These are phyloP conservation scores for Ruditapes philippinarum DNA, from an alignment of 1,140 invertebrate species.

Conservation along the genomic window DNA sequence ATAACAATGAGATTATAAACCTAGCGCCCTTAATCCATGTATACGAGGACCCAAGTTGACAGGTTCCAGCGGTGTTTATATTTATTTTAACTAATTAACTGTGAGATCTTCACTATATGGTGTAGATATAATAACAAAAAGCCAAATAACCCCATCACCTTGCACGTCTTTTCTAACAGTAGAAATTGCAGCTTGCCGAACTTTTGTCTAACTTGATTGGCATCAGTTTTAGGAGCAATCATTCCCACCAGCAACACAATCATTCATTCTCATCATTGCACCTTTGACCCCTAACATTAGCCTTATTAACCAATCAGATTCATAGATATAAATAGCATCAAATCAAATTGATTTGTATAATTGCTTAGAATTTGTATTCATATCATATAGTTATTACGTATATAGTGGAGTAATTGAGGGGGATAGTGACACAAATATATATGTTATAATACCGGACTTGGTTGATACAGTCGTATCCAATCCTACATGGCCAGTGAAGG, in stretches of 20 bases:
- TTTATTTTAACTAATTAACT: slow-evolving; percentile 1
- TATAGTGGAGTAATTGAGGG: too few species aligned
- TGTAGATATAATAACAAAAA: neutral
- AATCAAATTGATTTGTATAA: too few species aligned
- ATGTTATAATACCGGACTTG: too few species aligned
- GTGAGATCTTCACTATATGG: neutral
- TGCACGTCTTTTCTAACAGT: neutral
- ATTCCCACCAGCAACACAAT: neutral
- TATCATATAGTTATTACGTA: too few species aligned
- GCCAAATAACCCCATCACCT: neutral
- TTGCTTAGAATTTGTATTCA: too few species aligned
- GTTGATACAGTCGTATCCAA: too few species aligned
- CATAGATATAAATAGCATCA: too few species aligned
- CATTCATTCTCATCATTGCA: too few species aligned
- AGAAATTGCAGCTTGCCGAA: slow-evolving; percentile 14
- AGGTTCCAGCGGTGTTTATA: neutral
- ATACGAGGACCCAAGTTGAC: neutral
- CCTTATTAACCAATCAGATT: neutral
- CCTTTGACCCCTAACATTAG: too few species aligned
- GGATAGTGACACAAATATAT: too few species aligned
- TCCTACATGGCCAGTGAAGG: too few species aligned
- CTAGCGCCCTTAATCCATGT: neutral
- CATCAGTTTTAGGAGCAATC: neutral
- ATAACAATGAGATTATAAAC: slow-evolving; percentile 4
- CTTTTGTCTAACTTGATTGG: neutral